These are phyloP conservation scores for Malacosoma neustria DNA, from an alignment of 2,888 invertebrate species.

Conservation along the genomic window DNA sequence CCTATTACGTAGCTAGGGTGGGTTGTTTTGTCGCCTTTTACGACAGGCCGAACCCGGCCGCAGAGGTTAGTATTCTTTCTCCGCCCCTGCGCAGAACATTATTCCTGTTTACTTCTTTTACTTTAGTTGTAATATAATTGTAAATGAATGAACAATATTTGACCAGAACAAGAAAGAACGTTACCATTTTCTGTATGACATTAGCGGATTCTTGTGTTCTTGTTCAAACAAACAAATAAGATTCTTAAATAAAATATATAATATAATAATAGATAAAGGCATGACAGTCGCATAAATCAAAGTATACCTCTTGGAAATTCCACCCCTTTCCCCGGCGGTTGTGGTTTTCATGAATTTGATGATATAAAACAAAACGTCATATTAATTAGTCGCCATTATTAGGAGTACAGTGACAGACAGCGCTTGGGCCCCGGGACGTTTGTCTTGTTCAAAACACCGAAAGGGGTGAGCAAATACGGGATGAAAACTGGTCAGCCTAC, in stretches of 20 bases:
- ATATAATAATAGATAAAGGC: too few species aligned
- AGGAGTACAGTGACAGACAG: constrained; percentile 42
- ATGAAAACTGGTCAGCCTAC: neutral
- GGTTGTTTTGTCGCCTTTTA: too few species aligned
- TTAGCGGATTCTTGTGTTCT: too few species aligned
- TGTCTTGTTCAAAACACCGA: constrained; percentile 32
- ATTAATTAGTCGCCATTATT: constrained; percentile 55
- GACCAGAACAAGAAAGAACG: too few species aligned
- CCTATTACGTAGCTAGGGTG: too few species aligned
- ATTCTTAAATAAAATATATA: too few species aligned
- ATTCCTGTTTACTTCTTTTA: neutral
- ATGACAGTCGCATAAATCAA: constrained; percentile 30
- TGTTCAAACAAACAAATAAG: too few species aligned
- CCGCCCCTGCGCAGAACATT: too few species aligned
- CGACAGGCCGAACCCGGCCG: too few species aligned
- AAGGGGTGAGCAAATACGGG: constrained; percentile 10
- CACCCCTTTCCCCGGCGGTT: constrained; percentile 13
- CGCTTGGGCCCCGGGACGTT: constrained; percentile 26
- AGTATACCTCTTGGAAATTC: constrained; percentile 36
- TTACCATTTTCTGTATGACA: too few species aligned
- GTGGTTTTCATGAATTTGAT: constrained; percentile 50
- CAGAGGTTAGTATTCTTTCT: too few species aligned
- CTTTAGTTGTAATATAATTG: neutral
- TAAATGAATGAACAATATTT: too few species aligned
- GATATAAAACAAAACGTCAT: constrained; percentile 57